Conservation (phyloP, 2,113 vertebrate genomes). For the Crotalus helleri region DNA sequence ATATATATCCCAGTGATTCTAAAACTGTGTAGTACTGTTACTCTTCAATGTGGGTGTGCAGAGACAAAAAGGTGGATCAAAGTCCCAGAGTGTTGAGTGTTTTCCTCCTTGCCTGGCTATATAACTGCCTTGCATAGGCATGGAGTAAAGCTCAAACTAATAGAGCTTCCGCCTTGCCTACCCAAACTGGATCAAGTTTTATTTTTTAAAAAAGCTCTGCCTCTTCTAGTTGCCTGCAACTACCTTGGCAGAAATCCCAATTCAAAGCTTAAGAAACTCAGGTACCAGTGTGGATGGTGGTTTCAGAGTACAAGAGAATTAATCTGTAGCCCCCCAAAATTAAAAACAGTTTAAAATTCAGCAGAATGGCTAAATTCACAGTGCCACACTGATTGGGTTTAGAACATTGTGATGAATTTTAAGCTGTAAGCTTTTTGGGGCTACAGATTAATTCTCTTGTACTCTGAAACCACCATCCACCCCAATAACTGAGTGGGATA, state of each 20-base stretch:
- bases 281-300: neutral
- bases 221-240: neutral
- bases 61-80: neutral
- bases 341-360: neutral
- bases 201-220: neutral
- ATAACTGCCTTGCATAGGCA: neutral
- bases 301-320: neutral
- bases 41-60: neutral
- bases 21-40: neutral
- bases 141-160: neutral
- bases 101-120: neutral
- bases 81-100: neutral
- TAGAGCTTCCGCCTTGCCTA: neutral
- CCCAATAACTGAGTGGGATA: neutral
- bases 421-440: neutral
- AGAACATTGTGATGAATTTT: neutral
- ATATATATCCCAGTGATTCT: neutral
- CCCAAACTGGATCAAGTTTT: neutral
- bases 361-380: neutral
- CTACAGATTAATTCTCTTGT: neutral
- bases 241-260: neutral
- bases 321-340: neutral
- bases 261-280: neutral
- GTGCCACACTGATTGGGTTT: neutral
- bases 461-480: neutral